Percentiles rank a stretch among this genome's conserved stretches.
Evolutionary conservation across 2,797 vertebrate species (phyloP).

Genomic region (Poeciliopsis turneri): DNA sequence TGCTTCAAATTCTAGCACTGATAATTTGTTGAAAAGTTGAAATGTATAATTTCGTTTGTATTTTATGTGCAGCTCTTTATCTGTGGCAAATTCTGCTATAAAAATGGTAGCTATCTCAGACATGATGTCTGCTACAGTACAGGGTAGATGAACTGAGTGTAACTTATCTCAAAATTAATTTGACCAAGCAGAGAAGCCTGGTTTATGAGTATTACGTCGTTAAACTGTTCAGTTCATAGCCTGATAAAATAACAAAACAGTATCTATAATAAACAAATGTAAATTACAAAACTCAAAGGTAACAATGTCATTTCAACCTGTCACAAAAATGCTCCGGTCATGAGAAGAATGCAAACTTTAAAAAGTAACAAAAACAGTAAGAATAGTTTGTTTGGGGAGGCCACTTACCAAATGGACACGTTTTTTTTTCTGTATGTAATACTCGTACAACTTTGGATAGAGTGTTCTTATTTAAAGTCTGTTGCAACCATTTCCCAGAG

Average conservation of each 20-base stretch:
- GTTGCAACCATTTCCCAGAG: not conserved
- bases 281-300: not conserved
- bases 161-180: not conserved
- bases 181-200: not conserved
- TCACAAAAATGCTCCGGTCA: not conserved
- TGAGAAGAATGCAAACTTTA: not conserved
- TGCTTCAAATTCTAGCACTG: not conserved
- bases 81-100: not conserved
- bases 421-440: not conserved
- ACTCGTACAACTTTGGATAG: not conserved
- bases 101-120: not conserved
- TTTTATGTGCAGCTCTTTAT: not conserved
- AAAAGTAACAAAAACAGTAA: not conserved
- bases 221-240: not conserved
- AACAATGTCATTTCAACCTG: not conserved
- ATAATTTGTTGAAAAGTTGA: not conserved
- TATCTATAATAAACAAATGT: not conserved
- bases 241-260: not conserved
- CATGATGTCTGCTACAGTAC: not conserved
- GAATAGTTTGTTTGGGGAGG: not conserved
- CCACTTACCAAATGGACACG: not conserved
- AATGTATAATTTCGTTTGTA: not conserved
- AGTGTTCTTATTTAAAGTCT: not conserved
- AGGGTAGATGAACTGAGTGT: not conserved
- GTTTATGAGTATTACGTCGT: not conserved